A percentile compares a stretch with the other conserved stretches of the same genome.
phyloP scores from a whole-genome alignment of 2,113 vertebrate species.

The Mus pahari region DNA sequence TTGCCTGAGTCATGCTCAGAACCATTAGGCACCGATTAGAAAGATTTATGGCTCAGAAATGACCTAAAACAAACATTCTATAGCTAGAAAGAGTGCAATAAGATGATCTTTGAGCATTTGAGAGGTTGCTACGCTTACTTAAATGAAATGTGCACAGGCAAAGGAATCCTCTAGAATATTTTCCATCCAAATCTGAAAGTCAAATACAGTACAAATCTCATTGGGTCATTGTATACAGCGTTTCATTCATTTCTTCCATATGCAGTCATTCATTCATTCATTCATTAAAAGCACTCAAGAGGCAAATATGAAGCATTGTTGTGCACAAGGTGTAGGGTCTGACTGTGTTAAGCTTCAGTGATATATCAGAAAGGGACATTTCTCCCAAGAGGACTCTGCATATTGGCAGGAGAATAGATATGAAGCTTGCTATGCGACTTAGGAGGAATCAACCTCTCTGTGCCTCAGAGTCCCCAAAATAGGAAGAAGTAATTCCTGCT shows the following conservation, averaged over 20 bases:
- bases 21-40: constrained; percentile 56
- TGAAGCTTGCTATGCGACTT: constrained; percentile 8
- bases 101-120: constrained; percentile 46
- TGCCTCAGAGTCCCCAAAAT: not conserved
- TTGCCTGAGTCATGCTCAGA: constrained; percentile 59
- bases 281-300: constrained; percentile 39
- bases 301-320: not conserved
- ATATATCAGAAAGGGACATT: not conserved
- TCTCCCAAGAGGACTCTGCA: not conserved
- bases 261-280: constrained; percentile 52
- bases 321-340: not conserved
- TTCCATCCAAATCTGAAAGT: constrained; percentile 51
- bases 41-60: constrained; percentile 70
- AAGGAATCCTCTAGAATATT: constrained; percentile 55
- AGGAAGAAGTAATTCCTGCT: not conserved
- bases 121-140: constrained; percentile 53
- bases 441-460: not conserved
- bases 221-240: not conserved
- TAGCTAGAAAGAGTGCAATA: constrained; percentile 51
- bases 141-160: constrained; percentile 44
- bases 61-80: constrained; percentile 56
- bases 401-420: not conserved
- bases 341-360: not conserved
- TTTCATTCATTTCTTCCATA: constrained; percentile 37
- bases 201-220: not conserved